These are phyloP conservation scores for Ranitomeya imitator DNA, from an alignment of 2,113 vertebrate genomes.

Conservation along the genomic window DNA sequence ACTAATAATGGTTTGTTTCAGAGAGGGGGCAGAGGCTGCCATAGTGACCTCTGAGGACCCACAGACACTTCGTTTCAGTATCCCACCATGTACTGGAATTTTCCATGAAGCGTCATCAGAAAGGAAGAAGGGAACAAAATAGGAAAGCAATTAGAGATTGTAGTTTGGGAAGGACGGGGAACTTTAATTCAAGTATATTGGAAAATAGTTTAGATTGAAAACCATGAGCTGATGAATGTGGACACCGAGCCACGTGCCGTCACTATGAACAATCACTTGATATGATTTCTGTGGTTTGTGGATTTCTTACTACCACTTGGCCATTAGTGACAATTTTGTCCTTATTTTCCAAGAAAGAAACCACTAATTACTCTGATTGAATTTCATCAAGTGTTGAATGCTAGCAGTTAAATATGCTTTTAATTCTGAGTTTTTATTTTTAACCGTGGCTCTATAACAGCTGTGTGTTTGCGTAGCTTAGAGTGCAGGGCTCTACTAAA, in stretches of 20 bases:
- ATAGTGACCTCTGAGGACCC: too few relatives aligned
- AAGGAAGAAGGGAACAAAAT: too few relatives aligned
- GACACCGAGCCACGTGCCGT: not conserved
- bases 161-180: too few relatives aligned
- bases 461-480: constrained; percentile 42
- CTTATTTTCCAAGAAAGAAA: constrained; percentile 12
- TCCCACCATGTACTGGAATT: too few relatives aligned
- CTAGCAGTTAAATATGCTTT: constrained; percentile 28
- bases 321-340: not conserved
- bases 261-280: not conserved
- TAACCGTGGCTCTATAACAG: not conserved
- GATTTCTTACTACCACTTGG: not conserved
- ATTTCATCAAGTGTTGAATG: not conserved
- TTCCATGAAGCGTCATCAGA: too few relatives aligned
- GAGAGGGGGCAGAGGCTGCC: too few relatives aligned
- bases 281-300: not conserved
- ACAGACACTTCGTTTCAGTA: too few relatives aligned
- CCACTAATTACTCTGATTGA: not conserved
- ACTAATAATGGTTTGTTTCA: too few relatives aligned
- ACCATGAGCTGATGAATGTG: not conserved
- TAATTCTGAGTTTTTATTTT: constrained; percentile 15
- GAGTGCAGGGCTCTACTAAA: constrained; percentile 7
- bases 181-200: too few relatives aligned
- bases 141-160: too few relatives aligned
- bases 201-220: too few relatives aligned